phyloP scores from a whole-genome alignment of 2,888 invertebrate species.

The Chironomus tentans region DNA sequence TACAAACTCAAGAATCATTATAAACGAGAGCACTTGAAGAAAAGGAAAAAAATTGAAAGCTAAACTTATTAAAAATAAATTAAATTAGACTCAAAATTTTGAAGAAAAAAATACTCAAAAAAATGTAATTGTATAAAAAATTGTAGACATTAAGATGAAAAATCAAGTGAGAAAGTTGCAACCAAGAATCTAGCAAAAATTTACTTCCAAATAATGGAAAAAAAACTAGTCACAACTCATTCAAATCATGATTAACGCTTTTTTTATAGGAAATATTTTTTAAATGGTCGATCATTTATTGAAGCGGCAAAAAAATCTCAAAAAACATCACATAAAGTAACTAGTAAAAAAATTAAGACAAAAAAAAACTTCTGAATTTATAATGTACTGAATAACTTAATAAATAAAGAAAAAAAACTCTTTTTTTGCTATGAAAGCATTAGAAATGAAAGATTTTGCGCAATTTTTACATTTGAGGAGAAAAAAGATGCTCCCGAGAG shows the following conservation, averaged over 20 bases:
- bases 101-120: neutral
- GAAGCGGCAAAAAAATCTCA: neutral
- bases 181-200: neutral
- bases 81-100: no score
- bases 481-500: neutral
- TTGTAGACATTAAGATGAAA: neutral
- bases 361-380: neutral
- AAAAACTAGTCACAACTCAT: neutral
- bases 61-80: neutral
- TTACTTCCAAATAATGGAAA: neutral
- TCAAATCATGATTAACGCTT: slow-evolving; percentile 14
- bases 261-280: slow-evolving; percentile 26
- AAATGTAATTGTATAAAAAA: neutral
- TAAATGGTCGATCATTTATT: slow-evolving; percentile 2
- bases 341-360: neutral
- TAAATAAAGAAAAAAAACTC: neutral
- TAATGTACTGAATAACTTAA: neutral
- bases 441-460: neutral
- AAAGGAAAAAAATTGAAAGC: no score
- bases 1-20: no score
- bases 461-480: neutral
- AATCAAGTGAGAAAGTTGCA: neutral
- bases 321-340: neutral
- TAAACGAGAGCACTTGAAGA: no score
- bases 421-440: neutral